Conservation (phyloP, 2,797 vertebrate species). For the Leptoclinus maculatus region DNA sequence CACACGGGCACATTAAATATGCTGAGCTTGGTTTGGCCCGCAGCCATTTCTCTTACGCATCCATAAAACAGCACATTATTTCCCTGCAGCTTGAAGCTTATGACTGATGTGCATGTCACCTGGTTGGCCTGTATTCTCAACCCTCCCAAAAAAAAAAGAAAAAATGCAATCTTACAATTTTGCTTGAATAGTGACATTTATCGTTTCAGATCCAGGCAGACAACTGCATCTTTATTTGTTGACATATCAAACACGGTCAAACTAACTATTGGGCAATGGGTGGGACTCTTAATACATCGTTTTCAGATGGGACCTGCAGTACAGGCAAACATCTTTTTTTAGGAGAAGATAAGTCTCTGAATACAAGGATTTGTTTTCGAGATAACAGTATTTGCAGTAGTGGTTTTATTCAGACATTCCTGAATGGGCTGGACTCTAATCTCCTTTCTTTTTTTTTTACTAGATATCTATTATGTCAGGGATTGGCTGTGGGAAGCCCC, state of each 20-base stretch:
- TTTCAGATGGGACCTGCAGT: constrained; percentile 32
- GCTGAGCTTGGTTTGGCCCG: constrained; percentile 80
- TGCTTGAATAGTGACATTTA: constrained; percentile 47
- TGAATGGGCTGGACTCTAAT: constrained; percentile 61
- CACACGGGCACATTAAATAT: constrained; percentile 72
- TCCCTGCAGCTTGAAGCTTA: constrained; percentile 60
- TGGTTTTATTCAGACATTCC: constrained; percentile 53
- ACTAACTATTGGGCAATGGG: not conserved
- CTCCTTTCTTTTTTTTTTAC: constrained; percentile 34
- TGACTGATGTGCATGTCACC: constrained; percentile 76
- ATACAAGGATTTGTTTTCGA: constrained; percentile 55
- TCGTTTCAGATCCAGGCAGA: constrained; percentile 33
- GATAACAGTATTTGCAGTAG: constrained; percentile 64
- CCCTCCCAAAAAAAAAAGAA: constrained; percentile 51
- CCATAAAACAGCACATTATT: constrained; percentile 78
- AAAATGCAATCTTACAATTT: constrained; percentile 22
- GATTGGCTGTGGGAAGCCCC: constrained; percentile 51
- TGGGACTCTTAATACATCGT: constrained; percentile 15
- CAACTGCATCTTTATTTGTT: constrained; percentile 63
- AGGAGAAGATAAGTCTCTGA: constrained; percentile 38
- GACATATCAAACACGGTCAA: constrained; percentile 42
- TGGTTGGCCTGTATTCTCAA: constrained; percentile 64
- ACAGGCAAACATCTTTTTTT: constrained; percentile 43
- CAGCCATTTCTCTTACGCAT: constrained; percentile 79
- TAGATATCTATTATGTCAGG: constrained; percentile 58